These are phyloP conservation scores for Scytalopus superciliaris DNA, from an alignment of 2,113 vertebrate genomes.

Conservation along the genomic window DNA sequence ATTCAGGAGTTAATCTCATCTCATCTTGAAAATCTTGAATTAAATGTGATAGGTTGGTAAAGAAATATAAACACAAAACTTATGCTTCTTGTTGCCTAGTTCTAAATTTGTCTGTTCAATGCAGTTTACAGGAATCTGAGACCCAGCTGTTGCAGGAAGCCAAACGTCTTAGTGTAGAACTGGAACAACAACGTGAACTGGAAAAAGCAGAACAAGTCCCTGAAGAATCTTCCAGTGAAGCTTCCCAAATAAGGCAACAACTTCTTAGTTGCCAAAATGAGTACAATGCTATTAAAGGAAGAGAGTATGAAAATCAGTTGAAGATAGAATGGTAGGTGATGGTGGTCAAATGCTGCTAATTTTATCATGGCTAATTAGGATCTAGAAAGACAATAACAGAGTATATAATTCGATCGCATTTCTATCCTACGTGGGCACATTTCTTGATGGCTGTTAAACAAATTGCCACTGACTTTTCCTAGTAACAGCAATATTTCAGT, in stretches of 20 bases:
- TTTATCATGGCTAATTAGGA: background rate
- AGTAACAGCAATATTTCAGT: background rate
- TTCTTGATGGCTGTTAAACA: background rate
- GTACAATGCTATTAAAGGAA: slow-evolving; percentile 68
- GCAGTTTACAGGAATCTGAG: slow-evolving; percentile 86
- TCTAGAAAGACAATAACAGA: background rate
- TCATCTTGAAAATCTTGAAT: background rate
- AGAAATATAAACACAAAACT: background rate
- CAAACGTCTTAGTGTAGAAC: slow-evolving; percentile 70
- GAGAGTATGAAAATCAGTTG: slow-evolving; percentile 72
- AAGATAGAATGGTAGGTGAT: slow-evolving; percentile 76
- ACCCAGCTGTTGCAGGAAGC: slow-evolving; percentile 80
- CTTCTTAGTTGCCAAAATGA: slow-evolving; percentile 80
- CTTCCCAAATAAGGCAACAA: slow-evolving; percentile 75
- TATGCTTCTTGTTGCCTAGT: background rate
- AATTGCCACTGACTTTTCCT: background rate
- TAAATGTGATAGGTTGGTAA: background rate
- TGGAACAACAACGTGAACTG: slow-evolving; percentile 72
- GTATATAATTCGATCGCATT: background rate
- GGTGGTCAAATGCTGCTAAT: background rate
- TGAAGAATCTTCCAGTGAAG: slow-evolving; percentile 71
- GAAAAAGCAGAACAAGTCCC: slow-evolving; percentile 77
- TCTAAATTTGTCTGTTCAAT: background rate
- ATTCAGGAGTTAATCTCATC: background rate
- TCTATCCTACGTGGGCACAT: background rate